Evolutionary conservation across 2,888 invertebrate species (phyloP).

Genomic region (Platycheirus rosarum): DNA sequence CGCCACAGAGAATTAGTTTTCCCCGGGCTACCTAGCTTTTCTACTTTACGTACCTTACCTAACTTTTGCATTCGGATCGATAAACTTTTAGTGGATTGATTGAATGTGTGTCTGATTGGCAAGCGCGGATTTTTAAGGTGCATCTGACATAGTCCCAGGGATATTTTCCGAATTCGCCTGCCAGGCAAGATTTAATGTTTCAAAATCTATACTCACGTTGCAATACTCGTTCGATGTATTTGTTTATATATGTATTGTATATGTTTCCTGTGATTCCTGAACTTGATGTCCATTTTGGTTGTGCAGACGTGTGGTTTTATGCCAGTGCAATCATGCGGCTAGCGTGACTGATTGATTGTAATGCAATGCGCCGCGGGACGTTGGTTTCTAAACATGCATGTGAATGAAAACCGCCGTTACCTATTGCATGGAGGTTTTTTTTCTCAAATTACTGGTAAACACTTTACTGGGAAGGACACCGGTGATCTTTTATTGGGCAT

Average conservation of each 20-base stretch:
- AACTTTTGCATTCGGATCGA: constrained; percentile 24
- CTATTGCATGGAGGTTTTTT: constrained; percentile 13
- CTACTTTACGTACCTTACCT: not conserved
- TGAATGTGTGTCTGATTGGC: constrained; percentile 39
- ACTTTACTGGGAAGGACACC: no score
- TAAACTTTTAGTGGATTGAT: constrained; percentile 23
- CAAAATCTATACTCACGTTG: constrained; percentile 1
- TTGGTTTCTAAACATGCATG: constrained; percentile 14
- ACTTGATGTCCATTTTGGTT: constrained; percentile 14
- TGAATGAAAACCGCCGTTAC: constrained; percentile 14
- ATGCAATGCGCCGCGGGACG: constrained; percentile 9
- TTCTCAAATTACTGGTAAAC: constrained; percentile 9
- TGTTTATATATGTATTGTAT: not conserved
- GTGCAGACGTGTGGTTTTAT: constrained; percentile 40
- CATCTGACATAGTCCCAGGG: constrained; percentile 18
- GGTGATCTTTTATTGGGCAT: no score
- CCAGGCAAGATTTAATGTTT: constrained; percentile 3
- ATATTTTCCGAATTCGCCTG: constrained; percentile 5
- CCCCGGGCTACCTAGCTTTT: not conserved
- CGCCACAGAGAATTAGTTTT: constrained; percentile 14
- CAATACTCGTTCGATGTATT: not conserved
- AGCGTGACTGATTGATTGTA: constrained; percentile 55
- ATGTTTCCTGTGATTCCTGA: not conserved
- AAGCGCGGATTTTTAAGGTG: constrained; percentile 20
- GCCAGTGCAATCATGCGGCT: constrained; percentile 41